Conservation (phyloP, 2,113 vertebrate species). For the Cyanistes caeruleus region DNA sequence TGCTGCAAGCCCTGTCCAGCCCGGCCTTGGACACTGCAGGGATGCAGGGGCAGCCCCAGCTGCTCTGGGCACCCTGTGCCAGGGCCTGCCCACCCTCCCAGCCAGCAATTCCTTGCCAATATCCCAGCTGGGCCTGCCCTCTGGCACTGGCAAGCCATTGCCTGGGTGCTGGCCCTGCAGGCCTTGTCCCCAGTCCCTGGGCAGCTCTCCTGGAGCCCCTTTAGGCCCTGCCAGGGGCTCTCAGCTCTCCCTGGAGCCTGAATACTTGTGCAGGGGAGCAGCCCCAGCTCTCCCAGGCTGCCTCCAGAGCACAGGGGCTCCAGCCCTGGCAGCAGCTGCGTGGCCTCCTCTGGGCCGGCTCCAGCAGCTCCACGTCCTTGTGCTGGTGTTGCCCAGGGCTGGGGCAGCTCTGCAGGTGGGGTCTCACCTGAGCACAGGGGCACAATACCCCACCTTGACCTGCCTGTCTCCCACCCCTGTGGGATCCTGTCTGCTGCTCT, state of each 20-base stretch:
- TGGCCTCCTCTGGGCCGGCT: neutral
- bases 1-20: neutral
- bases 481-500: neutral
- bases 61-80: neutral
- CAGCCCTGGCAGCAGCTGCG: neutral
- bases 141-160: neutral
- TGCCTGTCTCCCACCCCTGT: neutral
- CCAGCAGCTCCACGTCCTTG: neutral
- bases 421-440: neutral
- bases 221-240: neutral
- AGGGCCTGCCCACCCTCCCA: neutral
- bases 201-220: neutral
- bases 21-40: neutral
- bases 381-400: neutral
- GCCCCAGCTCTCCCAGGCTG: neutral
- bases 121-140: neutral
- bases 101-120: neutral
- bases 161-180: neutral
- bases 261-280: neutral
- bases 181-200: neutral
- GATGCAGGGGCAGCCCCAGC: neutral
- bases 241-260: neutral
- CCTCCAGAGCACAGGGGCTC: neutral
- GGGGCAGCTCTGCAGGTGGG: neutral
- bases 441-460: neutral